A percentile compares a stretch with the other conserved stretches of the same genome.
Conservation (phyloP, 2,888 invertebrate species). For the Leptopterna dolabrata region DNA sequence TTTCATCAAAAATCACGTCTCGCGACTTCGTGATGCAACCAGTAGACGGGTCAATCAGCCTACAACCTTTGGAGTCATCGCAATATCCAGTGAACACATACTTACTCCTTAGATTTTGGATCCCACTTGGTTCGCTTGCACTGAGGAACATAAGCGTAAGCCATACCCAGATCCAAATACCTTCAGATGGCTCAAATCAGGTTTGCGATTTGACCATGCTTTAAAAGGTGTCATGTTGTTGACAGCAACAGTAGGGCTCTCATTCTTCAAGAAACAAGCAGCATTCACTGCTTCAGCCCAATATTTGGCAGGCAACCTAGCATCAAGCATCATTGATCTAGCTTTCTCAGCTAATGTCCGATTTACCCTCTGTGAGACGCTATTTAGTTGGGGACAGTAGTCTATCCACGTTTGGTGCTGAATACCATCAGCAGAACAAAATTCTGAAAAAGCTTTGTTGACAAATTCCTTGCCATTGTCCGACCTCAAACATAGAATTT, state of each 20-base stretch:
- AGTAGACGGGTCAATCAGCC: neutral
- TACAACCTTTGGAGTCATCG: conserved; percentile 19
- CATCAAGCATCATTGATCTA: conserved; percentile 31
- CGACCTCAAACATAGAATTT: conserved; percentile 5
- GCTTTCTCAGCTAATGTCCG: conserved; percentile 39
- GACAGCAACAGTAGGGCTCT: conserved; percentile 11
- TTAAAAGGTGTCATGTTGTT: conserved; percentile 24
- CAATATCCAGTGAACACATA: conserved; percentile 32
- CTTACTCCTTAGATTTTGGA: neutral
- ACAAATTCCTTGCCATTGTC: conserved; percentile 26
- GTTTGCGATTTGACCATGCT: conserved; percentile 1
- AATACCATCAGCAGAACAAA: conserved; percentile 3
- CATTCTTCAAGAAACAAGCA: conserved; percentile 15
- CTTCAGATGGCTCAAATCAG: conserved; percentile 28
- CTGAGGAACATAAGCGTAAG: conserved; percentile 15
- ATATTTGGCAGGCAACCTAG: neutral
- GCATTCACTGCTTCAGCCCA: conserved; percentile 42
- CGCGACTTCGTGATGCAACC: neutral
- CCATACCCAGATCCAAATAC: conserved; percentile 33
- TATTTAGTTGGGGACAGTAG: conserved; percentile 31
- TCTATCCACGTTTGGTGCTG: conserved; percentile 17
- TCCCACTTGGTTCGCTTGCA: conserved; percentile 32
- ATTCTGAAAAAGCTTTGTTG: conserved; percentile 12
- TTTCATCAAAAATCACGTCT: conserved; percentile 30
- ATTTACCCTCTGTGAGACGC: conserved; percentile 32